These are phyloP conservation scores for Ailurus styani DNA, from an alignment of 2,113 vertebrate species.

Conservation along the genomic window DNA sequence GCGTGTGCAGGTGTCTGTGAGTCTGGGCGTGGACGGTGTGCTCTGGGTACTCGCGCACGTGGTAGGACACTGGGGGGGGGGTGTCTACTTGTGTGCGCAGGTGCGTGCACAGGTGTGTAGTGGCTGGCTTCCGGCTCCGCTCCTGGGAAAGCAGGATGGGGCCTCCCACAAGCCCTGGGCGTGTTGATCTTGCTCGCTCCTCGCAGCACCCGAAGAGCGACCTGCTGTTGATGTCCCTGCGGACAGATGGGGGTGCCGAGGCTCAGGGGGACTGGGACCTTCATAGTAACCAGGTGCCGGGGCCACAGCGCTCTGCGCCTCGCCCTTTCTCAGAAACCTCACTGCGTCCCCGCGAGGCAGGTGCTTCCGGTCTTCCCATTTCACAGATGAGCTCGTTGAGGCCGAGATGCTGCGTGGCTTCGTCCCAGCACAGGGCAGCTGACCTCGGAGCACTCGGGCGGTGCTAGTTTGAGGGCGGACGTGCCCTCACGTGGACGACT, in stretches of 20 bases:
- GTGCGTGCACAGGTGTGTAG: neutral
- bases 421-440: neutral
- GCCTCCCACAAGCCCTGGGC: accelerated
- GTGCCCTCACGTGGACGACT: neutral
- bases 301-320: neutral
- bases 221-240: too few relatives aligned
- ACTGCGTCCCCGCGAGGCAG: neutral
- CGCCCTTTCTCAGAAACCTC: too few relatives aligned
- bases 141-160: neutral
- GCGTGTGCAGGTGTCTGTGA: accelerated
- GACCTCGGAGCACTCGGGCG: neutral
- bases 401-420: neutral
- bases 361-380: neutral
- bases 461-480: neutral
- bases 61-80: neutral
- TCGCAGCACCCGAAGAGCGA: too few relatives aligned
- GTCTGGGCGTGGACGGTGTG: neutral
- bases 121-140: neutral
- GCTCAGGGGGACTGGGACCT: neutral
- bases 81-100: neutral
- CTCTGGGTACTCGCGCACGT: neutral
- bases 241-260: neutral
- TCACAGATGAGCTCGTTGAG: neutral
- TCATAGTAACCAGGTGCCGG: neutral
- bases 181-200: too few relatives aligned